These are phyloP conservation scores for Epizoanthus illoricatus DNA, from an alignment of 92 coral and sea anemone genomes.

Conservation along the genomic window DNA sequence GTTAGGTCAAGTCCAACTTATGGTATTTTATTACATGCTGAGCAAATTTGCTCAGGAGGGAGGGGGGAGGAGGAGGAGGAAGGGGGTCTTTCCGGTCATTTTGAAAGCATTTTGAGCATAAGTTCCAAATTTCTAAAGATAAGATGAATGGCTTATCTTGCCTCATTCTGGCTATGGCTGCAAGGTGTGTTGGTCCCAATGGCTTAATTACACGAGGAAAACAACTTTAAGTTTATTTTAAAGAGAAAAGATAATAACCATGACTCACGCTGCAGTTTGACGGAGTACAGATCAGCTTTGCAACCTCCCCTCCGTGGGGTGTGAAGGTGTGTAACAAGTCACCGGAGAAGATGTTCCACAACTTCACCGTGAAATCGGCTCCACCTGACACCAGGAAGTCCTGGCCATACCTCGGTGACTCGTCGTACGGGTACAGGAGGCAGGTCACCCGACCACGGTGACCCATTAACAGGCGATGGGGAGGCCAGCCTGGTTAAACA, in stretches of 20 bases:
- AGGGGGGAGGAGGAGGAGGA: neutral
- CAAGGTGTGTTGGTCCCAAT: no score
- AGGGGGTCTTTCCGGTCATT: no score
- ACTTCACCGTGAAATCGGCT: constrained; percentile 95
- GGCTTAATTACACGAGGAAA: no score
- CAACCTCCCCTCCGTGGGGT: constrained; percentile 89
- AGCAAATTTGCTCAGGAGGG: neutral
- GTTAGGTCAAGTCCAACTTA: no score
- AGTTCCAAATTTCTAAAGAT: neutral
- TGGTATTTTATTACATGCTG: no score
- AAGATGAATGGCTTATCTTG: neutral
- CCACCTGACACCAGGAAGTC: constrained; percentile 93
- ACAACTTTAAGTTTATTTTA: neutral
- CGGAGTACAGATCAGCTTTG: constrained; percentile 89
- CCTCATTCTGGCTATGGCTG: no score
- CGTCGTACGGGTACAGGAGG: constrained; percentile 94
- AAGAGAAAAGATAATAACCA: neutral
- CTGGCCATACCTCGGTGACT: constrained; percentile 78
- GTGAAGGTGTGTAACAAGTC: constrained; percentile 85
- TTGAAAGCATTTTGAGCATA: neutral
- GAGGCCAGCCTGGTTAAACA: constrained; percentile 77
- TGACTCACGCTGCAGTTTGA: constrained; percentile 90
- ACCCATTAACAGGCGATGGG: constrained; percentile 87
- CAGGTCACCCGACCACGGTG: constrained; percentile 91
- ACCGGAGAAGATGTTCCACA: constrained; percentile 94